Evolutionary conservation across 2,113 vertebrate genomes (phyloP), one percentile per base, ranked within the genome.

Genomic region (Gnathonemus longibarbis): DNA sequence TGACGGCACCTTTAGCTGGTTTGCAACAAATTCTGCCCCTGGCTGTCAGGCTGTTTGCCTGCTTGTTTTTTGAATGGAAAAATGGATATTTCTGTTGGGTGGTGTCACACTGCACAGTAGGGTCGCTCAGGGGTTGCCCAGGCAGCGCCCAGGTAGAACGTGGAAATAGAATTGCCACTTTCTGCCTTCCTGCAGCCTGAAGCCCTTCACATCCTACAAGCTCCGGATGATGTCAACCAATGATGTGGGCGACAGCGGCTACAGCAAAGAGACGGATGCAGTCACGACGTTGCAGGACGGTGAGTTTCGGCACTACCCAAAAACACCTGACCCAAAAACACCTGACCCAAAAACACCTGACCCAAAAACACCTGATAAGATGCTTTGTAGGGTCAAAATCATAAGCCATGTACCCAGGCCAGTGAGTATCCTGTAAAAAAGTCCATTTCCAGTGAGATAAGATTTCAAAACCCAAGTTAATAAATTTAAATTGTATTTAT

Each of bases 151-250:
- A 0, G 15, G 74, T 80, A 19, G 35, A 42, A 13, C 2, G 35
- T 80, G 74, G 15, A 80, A 80, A 19, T 42, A 80, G 17, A 19
- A 15, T 6, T 80, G 5, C 35, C 39, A 45, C 83, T 84, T 42
- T 53, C 15, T 87, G 11, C 50, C 27, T 1, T 90, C 91, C 49
- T 91, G 0, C 91, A 99, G 98, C 91, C 92, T 99, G 93, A 98
- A 96, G 91, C 98, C 98, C 0, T 99, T 98, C 93, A 98, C 98
- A 1, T 98, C 98, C 1, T 99, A 98, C 94, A 98, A 97, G 90
- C 95, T 99, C 91, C 96, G 98, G 53, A 97, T 99, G 95, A 96
- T 97, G 93, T 97, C 98, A n/a, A 98, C 98, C 93, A 99, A 99
- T 1, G 98, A 99, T 62, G 94, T 99, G 0, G 98, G 98, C 86